phyloP scores from a whole-genome alignment of 2,888 invertebrate genomes.

The Spodoptera picta region DNA sequence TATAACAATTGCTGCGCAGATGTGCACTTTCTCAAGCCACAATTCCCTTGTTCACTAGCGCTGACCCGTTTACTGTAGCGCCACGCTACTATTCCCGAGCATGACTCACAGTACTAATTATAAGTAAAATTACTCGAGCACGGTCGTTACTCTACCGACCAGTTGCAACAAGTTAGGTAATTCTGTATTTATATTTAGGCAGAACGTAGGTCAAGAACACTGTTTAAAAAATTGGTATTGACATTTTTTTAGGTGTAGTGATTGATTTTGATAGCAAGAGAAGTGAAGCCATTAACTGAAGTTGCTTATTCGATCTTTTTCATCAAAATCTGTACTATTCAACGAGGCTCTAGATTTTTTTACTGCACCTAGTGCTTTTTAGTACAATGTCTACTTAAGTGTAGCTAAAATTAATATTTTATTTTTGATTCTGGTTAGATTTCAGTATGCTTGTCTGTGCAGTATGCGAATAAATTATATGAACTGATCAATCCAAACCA shows the following conservation, averaged over 20 bases:
- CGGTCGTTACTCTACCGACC: slow-evolving; percentile 64
- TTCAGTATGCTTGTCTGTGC: too few species aligned
- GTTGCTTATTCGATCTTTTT: too few species aligned
- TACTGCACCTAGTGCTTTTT: too few species aligned
- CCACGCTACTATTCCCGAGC: slow-evolving; percentile 58
- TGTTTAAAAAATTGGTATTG: background rate
- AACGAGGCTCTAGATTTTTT: too few species aligned
- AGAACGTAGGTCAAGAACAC: slow-evolving; percentile 75
- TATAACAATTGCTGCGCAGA: slow-evolving; percentile 38
- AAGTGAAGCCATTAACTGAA: background rate
- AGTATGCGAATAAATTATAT: too few species aligned
- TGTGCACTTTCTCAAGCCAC: slow-evolving; percentile 43
- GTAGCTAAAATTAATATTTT: too few species aligned
- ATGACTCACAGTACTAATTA: slow-evolving; percentile 69
- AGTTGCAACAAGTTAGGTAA: slow-evolving; percentile 67
- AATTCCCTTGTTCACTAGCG: slow-evolving; percentile 39
- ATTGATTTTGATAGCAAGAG: background rate
- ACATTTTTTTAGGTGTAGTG: slow-evolving; percentile 6
- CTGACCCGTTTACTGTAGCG: slow-evolving; percentile 64
- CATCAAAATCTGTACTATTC: too few species aligned
- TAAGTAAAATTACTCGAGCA: slow-evolving; percentile 65
- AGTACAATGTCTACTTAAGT: too few species aligned
- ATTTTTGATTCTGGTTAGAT: too few species aligned
- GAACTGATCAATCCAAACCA: too few species aligned
- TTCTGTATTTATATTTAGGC: slow-evolving; percentile 64